phyloP scores from a whole-genome alignment of 2,888 invertebrate species.

The Ceriagrion tenellum region DNA sequence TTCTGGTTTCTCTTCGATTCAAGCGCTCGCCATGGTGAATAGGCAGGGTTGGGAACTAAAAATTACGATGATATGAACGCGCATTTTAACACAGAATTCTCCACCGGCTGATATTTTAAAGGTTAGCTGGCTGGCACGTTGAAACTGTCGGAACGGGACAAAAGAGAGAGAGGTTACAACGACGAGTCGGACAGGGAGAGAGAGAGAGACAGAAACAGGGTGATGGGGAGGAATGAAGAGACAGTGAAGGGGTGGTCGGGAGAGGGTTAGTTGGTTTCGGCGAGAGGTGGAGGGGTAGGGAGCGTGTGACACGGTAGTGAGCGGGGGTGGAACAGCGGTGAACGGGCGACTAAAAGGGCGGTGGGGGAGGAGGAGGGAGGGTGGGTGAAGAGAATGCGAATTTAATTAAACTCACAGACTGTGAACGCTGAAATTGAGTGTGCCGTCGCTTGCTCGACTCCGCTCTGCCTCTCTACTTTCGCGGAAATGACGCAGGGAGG shows the following conservation, averaged over 20 bases:
- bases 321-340: background rate
- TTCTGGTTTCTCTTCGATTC: too few species aligned
- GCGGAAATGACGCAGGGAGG: conserved; percentile 44
- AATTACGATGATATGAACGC: too few species aligned
- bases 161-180: background rate
- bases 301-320: background rate
- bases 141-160: background rate
- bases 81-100: too few species aligned
- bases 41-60: too few species aligned
- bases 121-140: too few species aligned
- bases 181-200: background rate
- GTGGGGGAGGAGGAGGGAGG: background rate
- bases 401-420: conserved; percentile 67
- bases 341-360: background rate
- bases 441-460: conserved; percentile 43
- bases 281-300: background rate
- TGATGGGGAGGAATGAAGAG: background rate
- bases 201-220: background rate
- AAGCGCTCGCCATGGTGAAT: too few species aligned
- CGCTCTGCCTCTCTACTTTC: conserved; percentile 46
- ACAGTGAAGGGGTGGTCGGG: background rate
- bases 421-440: conserved; percentile 65
- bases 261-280: background rate
- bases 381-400: conserved; percentile 45
- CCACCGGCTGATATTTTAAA: too few species aligned